phyloP scores from a whole-genome alignment of 64 coral and sea anemone genomes.

The Actinia tenebrosa region DNA sequence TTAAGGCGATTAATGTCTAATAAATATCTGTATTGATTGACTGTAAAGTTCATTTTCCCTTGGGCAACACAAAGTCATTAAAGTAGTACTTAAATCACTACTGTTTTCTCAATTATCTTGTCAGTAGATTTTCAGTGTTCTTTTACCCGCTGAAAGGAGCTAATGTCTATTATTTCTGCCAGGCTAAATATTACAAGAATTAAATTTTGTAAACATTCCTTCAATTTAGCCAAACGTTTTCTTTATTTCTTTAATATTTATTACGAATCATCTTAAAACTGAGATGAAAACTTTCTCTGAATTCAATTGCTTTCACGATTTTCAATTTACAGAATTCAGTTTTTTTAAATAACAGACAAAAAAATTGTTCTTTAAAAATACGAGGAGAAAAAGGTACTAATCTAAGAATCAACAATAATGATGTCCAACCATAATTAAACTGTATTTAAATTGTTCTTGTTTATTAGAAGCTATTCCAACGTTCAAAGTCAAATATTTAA shows the following conservation, averaged over 20 bases:
- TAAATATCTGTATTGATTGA: constrained; percentile 5
- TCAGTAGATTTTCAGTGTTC: neutral
- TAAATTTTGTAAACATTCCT: too few relatives aligned
- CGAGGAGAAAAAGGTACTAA: too few relatives aligned
- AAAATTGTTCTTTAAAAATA: too few relatives aligned
- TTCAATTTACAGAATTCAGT: too few relatives aligned
- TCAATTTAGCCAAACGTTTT: too few relatives aligned
- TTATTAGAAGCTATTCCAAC: neutral
- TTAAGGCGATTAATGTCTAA: neutral
- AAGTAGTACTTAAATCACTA: neutral
- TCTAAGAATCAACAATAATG: neutral
- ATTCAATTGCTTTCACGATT: too few relatives aligned
- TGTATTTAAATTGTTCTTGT: neutral
- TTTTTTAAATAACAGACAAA: too few relatives aligned
- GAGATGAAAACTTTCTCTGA: too few relatives aligned
- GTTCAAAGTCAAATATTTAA: constrained; percentile 7
- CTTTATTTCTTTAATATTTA: too few relatives aligned
- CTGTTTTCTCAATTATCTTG: neutral
- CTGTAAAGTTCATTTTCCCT: neutral
- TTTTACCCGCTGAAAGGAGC: neutral
- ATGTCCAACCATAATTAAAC: neutral
- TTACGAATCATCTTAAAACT: too few relatives aligned
- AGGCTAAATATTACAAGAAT: neutral
- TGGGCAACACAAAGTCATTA: neutral
- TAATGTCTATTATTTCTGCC: neutral